Evolutionary conservation across 2,113 vertebrate genomes (phyloP), one percentile per base, ranked within the genome.

Genomic region (Oryzias javanicus): DNA sequence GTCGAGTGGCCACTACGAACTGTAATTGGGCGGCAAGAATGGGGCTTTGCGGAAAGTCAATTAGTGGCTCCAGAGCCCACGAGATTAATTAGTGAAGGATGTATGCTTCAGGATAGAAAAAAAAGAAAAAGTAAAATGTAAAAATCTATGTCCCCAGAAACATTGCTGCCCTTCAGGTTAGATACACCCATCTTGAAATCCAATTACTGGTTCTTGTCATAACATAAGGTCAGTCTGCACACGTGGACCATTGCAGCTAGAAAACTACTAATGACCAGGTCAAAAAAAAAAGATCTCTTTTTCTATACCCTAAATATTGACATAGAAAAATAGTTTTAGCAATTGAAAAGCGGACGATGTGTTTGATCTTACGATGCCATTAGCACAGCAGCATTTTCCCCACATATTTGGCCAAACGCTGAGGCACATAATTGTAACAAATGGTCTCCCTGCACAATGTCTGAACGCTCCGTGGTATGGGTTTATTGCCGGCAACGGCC

Each of bases 31-130:
- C 40, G 14, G 0, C 41, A 6, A 60, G 49, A 14, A 52, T n/a
- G 42, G 49, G 15, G 70, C 47, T 64, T 19, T 7, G 20, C 42
- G 55, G 42, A 75, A 78, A 70, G 73, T 74, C 69, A 83, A 72
- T 81, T 70, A 83, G 35, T 12, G 19, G 44, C 40, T 29, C 47
- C 64, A 18, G 57, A 61, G 61, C 46, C 66, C 47, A n/a, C 15
- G 46, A 75, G 83, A 80, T 79, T 71, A 69, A 82, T 74, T 70
- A 55, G 47, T 27, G 67, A 50, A 44, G 60, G 70, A 45, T 44
- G 54, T 6, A 27, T 16, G 22, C 61, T 72, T 56, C 68, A 49
- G 53, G 69, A 76, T 81, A 14, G 7, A 80, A 72, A 74, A 74
- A 82, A 55, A 62, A 47, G 6, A 47, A 51, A 67, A 49, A 51